Evolutionary conservation across 2,113 vertebrate species (phyloP).

Genomic region (Tychaedon coryphoeus): DNA sequence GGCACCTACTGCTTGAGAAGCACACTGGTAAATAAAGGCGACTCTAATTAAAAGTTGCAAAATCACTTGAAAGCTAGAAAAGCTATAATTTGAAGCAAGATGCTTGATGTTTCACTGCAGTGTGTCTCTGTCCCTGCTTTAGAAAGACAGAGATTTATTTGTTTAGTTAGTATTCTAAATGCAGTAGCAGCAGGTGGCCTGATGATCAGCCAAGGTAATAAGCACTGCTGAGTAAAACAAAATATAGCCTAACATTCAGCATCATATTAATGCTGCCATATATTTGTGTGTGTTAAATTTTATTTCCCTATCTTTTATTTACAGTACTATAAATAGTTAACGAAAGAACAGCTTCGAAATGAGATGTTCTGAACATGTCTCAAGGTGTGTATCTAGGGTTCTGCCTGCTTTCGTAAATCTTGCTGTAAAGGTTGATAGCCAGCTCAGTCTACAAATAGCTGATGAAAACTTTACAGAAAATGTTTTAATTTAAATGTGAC

Average conservation of each 20-base stretch:
- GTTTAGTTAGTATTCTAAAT: neutral
- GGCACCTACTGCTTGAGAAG: neutral
- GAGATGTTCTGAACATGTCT: neutral
- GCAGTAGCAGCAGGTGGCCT: neutral
- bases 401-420: neutral
- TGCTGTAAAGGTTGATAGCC: neutral
- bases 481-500: neutral
- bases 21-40: neutral
- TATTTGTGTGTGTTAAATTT: neutral
- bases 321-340: neutral
- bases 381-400: neutral
- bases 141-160: neutral
- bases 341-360: neutral
- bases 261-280: neutral
- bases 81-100: neutral
- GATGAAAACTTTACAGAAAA: fast-evolving
- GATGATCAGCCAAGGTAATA: neutral
- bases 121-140: neutral
- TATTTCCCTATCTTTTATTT: neutral
- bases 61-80: neutral
- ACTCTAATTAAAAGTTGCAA: neutral
- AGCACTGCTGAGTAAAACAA: neutral
- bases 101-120: neutral
- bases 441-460: neutral
- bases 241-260: neutral